Evolutionary conservation across 2,888 invertebrate genomes (phyloP), one percentile per base, ranked within the genome.

Genomic region (Bembecia ichneumoniformis): DNA sequence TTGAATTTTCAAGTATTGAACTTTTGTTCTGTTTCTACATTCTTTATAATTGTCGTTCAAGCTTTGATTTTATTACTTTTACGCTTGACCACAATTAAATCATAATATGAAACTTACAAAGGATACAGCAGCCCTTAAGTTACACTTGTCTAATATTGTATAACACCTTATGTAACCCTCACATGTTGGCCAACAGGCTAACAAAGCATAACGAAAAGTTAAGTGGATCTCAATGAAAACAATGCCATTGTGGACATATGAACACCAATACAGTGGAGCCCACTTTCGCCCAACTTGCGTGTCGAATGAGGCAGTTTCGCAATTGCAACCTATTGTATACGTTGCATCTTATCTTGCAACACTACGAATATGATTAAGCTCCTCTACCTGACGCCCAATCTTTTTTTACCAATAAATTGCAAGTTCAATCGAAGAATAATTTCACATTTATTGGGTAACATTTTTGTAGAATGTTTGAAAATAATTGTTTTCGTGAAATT

Each of bases 281-380:
- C 68, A 77, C 84, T 86, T 87, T 86, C 84, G 83, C 84, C 82
- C 77, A 76, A 76, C 71, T 72, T 70, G 80, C 75, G 78, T 83
- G 77, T 72, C 76, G 78, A 77, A 76, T 69, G 71, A 72, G 70
- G 71, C 68, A 68, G 73, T 77, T 83, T 79, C 82, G 76, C 74
- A 80, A 83, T 63, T 66, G 62, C 68, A 67, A 67, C 72, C 80
- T 75, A 84, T 87, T 86, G 86, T 86, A 82, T 77, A 77, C 69
- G 74, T 75, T 74, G 71, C 80, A 78, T 77, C 78, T 81, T 75
- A 75, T 70, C 79, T 86, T 86, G 66, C 83, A 73, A 77, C 77
- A 84, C 70, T 62, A 60, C 71, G 80, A 77, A 82, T 86, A 83
- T 82, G 78, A 86, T 83, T 82, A 82, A 82, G 73, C 73, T 81